phyloP scores from a whole-genome alignment of 2,113 vertebrate species.

The Ciconia maguari region DNA sequence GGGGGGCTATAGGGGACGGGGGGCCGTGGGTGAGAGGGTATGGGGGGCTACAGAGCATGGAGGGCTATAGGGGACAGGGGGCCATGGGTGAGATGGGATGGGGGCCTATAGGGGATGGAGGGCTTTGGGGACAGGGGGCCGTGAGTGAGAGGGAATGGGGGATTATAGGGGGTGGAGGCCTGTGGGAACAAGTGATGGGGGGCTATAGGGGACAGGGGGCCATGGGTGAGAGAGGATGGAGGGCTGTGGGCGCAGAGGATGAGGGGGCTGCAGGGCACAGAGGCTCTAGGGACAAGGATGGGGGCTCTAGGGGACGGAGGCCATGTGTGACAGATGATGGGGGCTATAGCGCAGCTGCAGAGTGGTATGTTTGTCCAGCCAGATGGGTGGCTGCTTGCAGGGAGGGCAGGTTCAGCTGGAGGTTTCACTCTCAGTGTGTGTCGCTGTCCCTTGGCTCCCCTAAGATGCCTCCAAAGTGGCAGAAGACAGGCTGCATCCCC shows the following conservation, averaged over 20 bases:
- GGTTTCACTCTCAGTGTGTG: fast-evolving
- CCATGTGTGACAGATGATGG: background rate
- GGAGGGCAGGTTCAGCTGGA: background rate
- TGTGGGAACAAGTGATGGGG: background rate
- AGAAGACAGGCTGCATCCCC: background rate
- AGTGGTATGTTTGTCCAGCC: background rate
- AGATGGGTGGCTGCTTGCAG: too few relatives aligned
- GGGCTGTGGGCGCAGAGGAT: too few relatives aligned
- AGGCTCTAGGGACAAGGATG: background rate
- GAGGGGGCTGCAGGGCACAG: background rate
- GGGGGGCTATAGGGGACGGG: too few relatives aligned
- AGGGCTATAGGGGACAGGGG: too few relatives aligned
- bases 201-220: background rate
- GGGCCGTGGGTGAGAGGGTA: too few relatives aligned
- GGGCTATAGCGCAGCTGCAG: background rate
- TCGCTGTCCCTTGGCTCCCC: background rate
- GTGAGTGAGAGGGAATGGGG: background rate
- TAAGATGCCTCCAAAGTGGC: background rate
- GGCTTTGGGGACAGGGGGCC: too few relatives aligned
- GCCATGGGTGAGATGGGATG: too few relatives aligned
- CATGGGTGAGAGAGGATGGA: background rate
- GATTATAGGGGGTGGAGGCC: background rate
- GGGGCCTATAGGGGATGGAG: too few relatives aligned
- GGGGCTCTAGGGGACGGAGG: background rate
- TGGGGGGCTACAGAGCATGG: too few relatives aligned